These are phyloP conservation scores for Vicugna pacos DNA, from an alignment of 2,113 vertebrate species.

Conservation along the genomic window DNA sequence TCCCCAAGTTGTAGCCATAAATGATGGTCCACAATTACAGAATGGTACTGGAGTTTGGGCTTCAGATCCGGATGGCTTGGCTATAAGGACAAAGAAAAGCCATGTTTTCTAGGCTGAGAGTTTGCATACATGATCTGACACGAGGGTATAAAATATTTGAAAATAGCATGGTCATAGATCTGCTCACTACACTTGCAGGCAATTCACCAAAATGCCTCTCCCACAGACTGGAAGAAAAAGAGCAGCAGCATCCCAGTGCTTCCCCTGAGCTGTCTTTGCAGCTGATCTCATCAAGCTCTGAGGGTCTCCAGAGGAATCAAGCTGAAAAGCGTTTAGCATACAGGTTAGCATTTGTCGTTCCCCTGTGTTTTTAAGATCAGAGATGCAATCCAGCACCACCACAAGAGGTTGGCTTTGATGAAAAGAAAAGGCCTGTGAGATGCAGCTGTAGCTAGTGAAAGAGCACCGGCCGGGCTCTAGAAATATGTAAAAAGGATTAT, in stretches of 20 bases:
- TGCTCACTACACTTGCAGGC: not conserved
- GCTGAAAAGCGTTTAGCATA: not conserved
- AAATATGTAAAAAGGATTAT: not conserved
- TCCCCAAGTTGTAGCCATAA: not conserved
- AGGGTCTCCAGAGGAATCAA: not conserved
- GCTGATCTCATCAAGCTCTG: not conserved
- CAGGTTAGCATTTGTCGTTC: not conserved
- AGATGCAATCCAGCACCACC: not conserved
- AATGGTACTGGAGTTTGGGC: not conserved
- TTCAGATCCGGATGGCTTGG: not conserved
- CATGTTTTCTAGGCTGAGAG: not conserved
- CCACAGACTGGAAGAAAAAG: not conserved
- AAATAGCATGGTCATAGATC: not conserved
- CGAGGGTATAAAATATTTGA: not conserved
- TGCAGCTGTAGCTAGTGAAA: not conserved
- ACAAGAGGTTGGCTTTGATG: not conserved
- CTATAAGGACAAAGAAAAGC: not conserved
- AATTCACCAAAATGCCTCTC: not conserved
- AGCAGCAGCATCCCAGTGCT: not conserved
- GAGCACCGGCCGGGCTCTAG: not conserved
- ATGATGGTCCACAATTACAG: not conserved
- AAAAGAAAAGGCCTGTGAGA: not conserved
- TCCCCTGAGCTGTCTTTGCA: too few species aligned
- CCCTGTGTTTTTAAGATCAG: not conserved
- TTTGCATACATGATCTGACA: not conserved